These are phyloP conservation scores for Carpatolechia fugitivella DNA, from an alignment of 2,888 invertebrate species.

Conservation along the genomic window DNA sequence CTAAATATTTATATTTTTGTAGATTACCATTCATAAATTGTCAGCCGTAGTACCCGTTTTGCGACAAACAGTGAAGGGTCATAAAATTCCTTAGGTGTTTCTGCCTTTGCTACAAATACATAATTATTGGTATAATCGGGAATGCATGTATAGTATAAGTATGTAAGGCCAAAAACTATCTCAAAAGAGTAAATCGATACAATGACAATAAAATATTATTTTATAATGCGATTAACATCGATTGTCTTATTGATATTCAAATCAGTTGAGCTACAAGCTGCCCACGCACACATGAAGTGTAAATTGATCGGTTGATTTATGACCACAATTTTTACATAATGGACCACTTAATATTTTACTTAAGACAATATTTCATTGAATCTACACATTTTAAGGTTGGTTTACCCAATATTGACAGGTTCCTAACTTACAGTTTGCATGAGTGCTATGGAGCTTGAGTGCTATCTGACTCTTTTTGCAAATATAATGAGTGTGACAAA, in stretches of 20 bases:
- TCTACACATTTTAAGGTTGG: background rate
- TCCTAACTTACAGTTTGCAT: too few relatives aligned
- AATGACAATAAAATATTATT: background rate
- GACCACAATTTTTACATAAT: conserved; percentile 49
- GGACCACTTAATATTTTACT: conserved; percentile 32
- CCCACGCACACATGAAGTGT: conserved; percentile 47
- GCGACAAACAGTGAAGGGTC: too few relatives aligned
- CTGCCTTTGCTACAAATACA: too few relatives aligned
- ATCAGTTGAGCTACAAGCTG: conserved; percentile 42
- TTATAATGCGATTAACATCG: conserved; percentile 22
- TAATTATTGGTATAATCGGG: too few relatives aligned
- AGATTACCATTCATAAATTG: too few relatives aligned
- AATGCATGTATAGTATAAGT: too few relatives aligned
- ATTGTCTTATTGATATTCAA: conserved; percentile 43
- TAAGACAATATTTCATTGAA: conserved; percentile 26
- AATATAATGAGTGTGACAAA: too few relatives aligned
- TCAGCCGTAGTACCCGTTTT: too few relatives aligned
- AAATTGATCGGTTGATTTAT: conserved; percentile 55
- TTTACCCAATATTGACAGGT: background rate
- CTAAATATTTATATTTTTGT: background rate
- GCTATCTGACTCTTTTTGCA: too few relatives aligned
- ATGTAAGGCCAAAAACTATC: too few relatives aligned
- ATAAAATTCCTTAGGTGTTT: too few relatives aligned
- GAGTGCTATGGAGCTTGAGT: too few relatives aligned
- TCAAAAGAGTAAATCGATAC: background rate